Evolutionary conservation across 1,140 invertebrate species (phyloP).

Genomic region (Hetaerina americana): DNA sequence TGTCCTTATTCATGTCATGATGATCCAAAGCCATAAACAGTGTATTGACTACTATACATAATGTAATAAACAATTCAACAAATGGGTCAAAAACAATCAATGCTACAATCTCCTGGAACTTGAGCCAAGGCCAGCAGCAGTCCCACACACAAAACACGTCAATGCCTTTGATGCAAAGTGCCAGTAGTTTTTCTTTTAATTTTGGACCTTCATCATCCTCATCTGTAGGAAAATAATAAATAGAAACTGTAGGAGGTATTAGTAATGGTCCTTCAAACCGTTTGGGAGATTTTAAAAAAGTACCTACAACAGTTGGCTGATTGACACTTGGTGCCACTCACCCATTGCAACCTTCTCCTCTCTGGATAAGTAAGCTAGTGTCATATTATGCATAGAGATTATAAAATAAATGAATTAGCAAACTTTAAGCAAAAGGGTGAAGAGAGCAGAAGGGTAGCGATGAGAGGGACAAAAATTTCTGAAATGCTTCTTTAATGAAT

Average conservation of each 20-base stretch:
- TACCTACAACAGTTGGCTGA: conserved; percentile 11
- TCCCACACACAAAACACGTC: conserved; percentile 96
- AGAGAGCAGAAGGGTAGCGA: conserved; percentile 1
- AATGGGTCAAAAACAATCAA: conserved; percentile 94
- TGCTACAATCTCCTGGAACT: conserved; percentile 78
- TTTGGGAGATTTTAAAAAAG: background rate
- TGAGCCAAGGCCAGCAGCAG: conserved; percentile 83
- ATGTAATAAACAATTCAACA: conserved; percentile 93
- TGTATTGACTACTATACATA: conserved; percentile 96
- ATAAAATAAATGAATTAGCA: conserved; percentile 1
- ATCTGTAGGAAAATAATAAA: conserved; percentile 86
- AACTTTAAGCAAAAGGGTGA: background rate
- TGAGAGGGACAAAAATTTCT: conserved; percentile 6
- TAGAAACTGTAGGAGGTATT: conserved; percentile 60
- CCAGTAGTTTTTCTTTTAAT: conserved; percentile 69
- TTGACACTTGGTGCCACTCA: conserved; percentile 7
- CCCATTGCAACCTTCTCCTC: background rate
- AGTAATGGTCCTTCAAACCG: conserved; percentile 4
- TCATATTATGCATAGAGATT: background rate
- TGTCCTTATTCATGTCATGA: conserved; percentile 79
- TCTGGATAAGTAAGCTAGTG: background rate
- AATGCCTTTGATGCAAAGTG: conserved; percentile 59
- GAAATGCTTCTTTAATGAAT: background rate
- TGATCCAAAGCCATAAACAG: conserved; percentile 97
- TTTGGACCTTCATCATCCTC: conserved; percentile 83